These are phyloP conservation scores for Cephus runcator DNA, from an alignment of 2,888 invertebrate genomes.

Conservation along the genomic window DNA sequence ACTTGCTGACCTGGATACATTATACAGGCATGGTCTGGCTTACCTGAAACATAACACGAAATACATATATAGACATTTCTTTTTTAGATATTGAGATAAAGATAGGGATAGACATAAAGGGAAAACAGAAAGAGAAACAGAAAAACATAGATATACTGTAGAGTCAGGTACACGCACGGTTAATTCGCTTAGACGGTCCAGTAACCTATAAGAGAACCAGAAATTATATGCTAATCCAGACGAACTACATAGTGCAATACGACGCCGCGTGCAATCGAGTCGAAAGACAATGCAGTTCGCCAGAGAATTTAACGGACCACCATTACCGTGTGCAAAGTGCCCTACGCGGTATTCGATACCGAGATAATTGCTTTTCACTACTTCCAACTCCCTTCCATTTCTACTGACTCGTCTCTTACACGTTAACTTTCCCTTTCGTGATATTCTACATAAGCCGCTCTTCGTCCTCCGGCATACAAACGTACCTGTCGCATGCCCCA, in stretches of 20 bases:
- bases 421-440: slow-evolving; percentile 48
- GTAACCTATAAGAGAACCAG: slow-evolving; percentile 19
- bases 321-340: slow-evolving; percentile 51
- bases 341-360: slow-evolving; percentile 65
- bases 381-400: slow-evolving; percentile 7
- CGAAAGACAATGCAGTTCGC: slow-evolving; percentile 52
- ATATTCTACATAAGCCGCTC: slow-evolving; percentile 24
- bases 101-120: background rate
- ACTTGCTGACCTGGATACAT: slow-evolving; percentile 23
- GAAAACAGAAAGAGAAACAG: background rate
- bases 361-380: slow-evolving; percentile 56
- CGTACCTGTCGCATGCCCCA: background rate
- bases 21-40: slow-evolving; percentile 20
- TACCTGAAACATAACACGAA: slow-evolving; percentile 22
- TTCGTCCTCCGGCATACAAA: background rate
- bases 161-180: background rate
- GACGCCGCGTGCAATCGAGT: slow-evolving; percentile 30
- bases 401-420: slow-evolving; percentile 4
- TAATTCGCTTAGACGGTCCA: background rate
- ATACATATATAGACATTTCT: background rate
- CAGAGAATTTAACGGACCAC: slow-evolving; percentile 18
- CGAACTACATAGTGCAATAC: background rate
- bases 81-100: background rate
- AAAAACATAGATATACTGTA: background rate
- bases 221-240: slow-evolving; percentile 18